A percentile compares a stretch with the other conserved stretches of the same genome.
Conservation (phyloP, 2,888 invertebrate genomes). For the Vesta saturnalis region DNA sequence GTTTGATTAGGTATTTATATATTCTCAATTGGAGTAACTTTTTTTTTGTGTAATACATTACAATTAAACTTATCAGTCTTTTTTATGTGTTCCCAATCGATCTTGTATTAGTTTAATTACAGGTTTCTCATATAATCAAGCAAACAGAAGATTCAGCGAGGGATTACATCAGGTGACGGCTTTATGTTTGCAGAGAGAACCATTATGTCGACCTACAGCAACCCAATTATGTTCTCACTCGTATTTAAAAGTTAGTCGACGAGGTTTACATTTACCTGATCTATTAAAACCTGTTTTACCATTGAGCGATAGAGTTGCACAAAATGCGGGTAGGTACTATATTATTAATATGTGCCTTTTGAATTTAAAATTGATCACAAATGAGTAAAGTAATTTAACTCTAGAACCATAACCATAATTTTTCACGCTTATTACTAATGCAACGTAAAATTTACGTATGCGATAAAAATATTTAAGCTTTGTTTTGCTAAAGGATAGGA, state of each 20-base stretch:
- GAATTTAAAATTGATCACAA: no score
- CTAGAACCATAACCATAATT: no score
- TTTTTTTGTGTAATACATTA: no score
- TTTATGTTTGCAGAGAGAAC: constrained; percentile 75
- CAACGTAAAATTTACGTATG: no score
- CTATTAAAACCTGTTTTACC: constrained; percentile 76
- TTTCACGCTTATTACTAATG: no score
- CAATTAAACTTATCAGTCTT: no score
- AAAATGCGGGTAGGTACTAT: constrained; percentile 64
- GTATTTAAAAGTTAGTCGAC: constrained; percentile 79
- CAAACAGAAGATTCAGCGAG: constrained; percentile 74
- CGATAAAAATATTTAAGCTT: no score
- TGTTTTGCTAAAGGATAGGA: no score
- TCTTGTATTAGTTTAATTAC: constrained; percentile 37
- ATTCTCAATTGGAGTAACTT: no score
- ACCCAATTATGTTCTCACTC: constrained; percentile 75
- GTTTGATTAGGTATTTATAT: not conserved
- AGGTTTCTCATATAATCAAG: constrained; percentile 58
- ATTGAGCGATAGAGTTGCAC: constrained; percentile 67
- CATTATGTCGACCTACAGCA: constrained; percentile 75
- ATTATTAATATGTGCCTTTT: not conserved
- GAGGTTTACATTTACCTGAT: constrained; percentile 69
- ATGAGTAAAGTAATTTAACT: no score
- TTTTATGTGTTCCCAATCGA: no score
- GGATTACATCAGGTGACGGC: constrained; percentile 83